phyloP scores from a whole-genome alignment of 2,888 invertebrate genomes.

The Ochropleura leucogaster region DNA sequence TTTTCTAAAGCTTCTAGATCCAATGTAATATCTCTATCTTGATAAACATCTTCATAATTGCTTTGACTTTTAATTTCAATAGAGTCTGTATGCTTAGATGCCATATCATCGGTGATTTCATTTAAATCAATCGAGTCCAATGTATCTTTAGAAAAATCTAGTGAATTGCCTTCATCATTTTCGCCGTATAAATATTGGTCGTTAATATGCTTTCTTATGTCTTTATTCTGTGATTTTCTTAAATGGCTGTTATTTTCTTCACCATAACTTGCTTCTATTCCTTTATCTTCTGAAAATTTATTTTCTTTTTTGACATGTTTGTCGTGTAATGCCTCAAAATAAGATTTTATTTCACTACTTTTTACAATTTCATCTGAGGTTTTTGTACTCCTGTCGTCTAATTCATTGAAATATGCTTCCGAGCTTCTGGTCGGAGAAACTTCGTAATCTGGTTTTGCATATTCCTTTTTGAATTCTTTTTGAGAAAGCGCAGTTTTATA shows the following conservation, averaged over 20 bases:
- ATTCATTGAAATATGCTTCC: background rate
- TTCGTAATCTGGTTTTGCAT: background rate
- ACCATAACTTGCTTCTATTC: background rate
- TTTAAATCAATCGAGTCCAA: constrained; percentile 12
- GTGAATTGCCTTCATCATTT: background rate
- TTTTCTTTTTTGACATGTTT: background rate
- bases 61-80: background rate
- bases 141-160: background rate
- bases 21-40: constrained; percentile 5
- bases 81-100: background rate
- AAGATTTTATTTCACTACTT: constrained; percentile 6
- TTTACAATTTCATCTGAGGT: background rate
- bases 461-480: background rate
- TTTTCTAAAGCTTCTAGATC: constrained; percentile 6
- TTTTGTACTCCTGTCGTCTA: background rate
- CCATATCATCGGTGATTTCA: constrained; percentile 1
- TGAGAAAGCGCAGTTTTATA: background rate
- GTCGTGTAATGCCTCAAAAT: background rate
- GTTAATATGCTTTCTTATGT: background rate
- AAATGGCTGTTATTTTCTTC: background rate
- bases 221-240: background rate
- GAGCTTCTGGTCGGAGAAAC: background rate
- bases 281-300: background rate
- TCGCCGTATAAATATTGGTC: background rate
- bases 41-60: constrained; percentile 13